Evolutionary conservation across 2,113 vertebrate species (phyloP).

Genomic region (Leucoraja erinaceus): DNA sequence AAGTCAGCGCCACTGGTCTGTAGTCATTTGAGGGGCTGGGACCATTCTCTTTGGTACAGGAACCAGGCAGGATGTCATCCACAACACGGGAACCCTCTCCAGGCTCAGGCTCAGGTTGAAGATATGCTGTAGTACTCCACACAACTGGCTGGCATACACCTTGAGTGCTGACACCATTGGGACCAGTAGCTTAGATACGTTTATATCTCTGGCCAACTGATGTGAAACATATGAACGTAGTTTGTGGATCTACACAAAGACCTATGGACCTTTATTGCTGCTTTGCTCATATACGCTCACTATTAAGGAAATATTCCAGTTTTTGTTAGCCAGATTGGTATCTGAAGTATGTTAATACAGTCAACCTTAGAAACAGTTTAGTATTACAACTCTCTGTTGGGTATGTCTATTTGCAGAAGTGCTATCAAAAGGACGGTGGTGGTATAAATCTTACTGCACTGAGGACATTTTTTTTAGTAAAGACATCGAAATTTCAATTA

Average conservation of each 20-base stretch:
- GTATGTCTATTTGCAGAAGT: neutral
- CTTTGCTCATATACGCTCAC: neutral
- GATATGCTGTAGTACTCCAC: too few relatives aligned
- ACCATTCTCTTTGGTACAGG: too few relatives aligned
- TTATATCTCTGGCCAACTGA: too few relatives aligned
- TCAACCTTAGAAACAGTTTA: neutral
- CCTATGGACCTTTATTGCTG: neutral
- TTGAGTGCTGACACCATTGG: too few relatives aligned
- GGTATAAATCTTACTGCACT: neutral
- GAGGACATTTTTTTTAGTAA: neutral
- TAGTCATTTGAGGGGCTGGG: too few relatives aligned
- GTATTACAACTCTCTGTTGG: neutral
- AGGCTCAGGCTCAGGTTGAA: too few relatives aligned
- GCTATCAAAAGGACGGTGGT: neutral
- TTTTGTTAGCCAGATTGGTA: neutral
- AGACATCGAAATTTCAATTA: neutral
- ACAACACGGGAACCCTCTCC: too few relatives aligned
- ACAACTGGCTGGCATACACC: too few relatives aligned
- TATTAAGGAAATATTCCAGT: neutral
- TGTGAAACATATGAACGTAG: neutral
- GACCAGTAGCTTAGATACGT: too few relatives aligned
- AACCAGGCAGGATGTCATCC: too few relatives aligned
- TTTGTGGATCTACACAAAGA: too few relatives aligned
- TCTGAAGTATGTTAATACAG: neutral
- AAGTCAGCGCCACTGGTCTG: too few relatives aligned